A percentile compares a stretch with the other conserved stretches of the same genome.
Evolutionary conservation across 2,113 vertebrate species (phyloP).

Genomic region (Osmerus eperlanus): DNA sequence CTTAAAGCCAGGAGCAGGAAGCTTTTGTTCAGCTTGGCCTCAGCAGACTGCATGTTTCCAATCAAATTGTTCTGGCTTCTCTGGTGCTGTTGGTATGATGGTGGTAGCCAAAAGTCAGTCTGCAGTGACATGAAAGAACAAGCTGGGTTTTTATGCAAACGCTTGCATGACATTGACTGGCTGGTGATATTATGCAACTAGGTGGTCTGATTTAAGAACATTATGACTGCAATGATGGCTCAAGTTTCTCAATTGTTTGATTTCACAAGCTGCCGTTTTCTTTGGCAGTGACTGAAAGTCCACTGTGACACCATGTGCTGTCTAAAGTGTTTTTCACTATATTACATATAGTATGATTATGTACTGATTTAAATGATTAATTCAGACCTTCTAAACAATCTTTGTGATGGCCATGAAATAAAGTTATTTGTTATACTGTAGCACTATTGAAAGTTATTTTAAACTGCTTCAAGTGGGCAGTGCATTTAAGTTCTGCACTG

Average conservation of each 20-base stretch:
- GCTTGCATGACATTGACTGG: not conserved
- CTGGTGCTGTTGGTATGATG: constrained; percentile 29
- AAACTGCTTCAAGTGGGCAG: not conserved
- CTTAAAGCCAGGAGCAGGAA: constrained; percentile 67
- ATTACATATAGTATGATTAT: not conserved
- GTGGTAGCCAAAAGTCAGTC: constrained; percentile 22
- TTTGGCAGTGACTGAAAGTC: constrained; percentile 7
- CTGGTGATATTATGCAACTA: constrained; percentile 34
- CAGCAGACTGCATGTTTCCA: constrained; percentile 65
- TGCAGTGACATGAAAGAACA: constrained; percentile 39
- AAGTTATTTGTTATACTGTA: too few species aligned
- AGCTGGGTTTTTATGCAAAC: constrained; percentile 52
- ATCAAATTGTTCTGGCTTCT: constrained; percentile 10
- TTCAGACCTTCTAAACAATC: not conserved
- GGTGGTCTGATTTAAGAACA: constrained; percentile 45
- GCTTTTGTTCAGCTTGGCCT: constrained; percentile 44
- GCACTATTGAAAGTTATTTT: too few species aligned
- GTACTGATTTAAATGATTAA: not conserved
- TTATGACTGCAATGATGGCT: constrained; percentile 36
- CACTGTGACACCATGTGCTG: constrained; percentile 23
- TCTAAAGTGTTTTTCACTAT: not conserved
- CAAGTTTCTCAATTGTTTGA: constrained; percentile 57
- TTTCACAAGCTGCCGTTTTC: constrained; percentile 41
- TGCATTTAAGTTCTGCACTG: not conserved
- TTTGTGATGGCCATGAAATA: too few species aligned